Base-by-base conservation (phyloP, 2,888 invertebrate species). In the Platerodrilus igneus region DNA sequence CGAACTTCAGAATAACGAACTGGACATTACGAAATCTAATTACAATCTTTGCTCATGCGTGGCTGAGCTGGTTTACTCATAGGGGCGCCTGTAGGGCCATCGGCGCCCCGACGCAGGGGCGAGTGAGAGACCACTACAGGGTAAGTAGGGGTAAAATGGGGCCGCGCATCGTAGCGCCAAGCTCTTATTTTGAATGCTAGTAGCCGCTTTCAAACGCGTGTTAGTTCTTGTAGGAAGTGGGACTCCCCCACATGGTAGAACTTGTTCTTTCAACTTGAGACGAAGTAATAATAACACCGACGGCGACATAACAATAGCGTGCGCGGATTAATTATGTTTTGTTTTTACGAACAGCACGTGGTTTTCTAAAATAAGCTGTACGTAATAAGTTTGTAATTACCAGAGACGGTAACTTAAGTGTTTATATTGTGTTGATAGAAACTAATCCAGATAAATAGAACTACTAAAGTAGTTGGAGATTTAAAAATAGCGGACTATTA, bases 11-110 rank as follows among this genome's bases (percentile, higher is more conserved):
- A 62, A 62, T 64, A 67, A 67, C 67, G 66, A 67, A 69, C 68
- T 69, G 69, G 69, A 70, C 69, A 69, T 69, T 70, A 68, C 68
- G 68, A 70, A 43, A 70, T 70, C 70, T 70, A 70, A 70, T 70
- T 70, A 70, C 67, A 66, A 68, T 68, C 68, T 67, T 67, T 67
- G 68, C 68, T 68, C 69, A 69, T 69, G 68, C 68, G 68, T 68
- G 64, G 62, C 62, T 59, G 58, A 50, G 48, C 55, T 55, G 43
- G 57, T 59, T 57, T 57, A 58, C 59, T 60, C 61, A 58, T 60
- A 56, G 60, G 61, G 61, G 55, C 46, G 41, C 56, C 56, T 57
- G 53, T 41, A 45, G 42, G 47, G 43, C 37, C 55, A n/a, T 52
- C 55, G 57, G 50, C 32, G 47, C 41, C 45, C 56, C 45, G 57